These are phyloP conservation scores for Ancistrus triradiatus DNA, from an alignment of 2,113 vertebrate genomes.

Conservation along the genomic window DNA sequence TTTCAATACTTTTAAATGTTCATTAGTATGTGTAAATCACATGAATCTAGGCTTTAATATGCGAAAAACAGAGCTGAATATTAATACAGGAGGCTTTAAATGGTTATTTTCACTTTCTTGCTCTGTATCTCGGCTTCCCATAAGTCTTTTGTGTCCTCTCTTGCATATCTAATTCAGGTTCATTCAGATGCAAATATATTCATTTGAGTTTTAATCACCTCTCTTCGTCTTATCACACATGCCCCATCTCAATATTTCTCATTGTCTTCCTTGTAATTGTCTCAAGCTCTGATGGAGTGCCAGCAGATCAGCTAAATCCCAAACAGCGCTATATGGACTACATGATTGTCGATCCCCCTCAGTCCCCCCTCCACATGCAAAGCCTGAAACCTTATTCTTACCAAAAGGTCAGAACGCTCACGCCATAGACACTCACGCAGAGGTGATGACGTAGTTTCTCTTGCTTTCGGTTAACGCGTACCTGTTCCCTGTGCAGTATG, in stretches of 20 bases:
- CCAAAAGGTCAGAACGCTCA: slow-evolving; percentile 69
- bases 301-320: slow-evolving; percentile 40
- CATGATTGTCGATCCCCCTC: slow-evolving; percentile 71
- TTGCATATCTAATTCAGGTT: too few species aligned
- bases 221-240: not conserved
- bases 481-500: slow-evolving; percentile 63
- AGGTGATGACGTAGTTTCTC: not conserved
- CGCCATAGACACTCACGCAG: too few species aligned
- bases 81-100: too few species aligned
- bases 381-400: slow-evolving; percentile 78
- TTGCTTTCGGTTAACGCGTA: slow-evolving; percentile 5
- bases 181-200: not conserved
- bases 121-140: too few species aligned
- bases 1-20: too few species aligned
- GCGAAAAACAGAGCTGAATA: too few species aligned
- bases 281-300: slow-evolving; percentile 23
- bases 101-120: too few species aligned
- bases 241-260: not conserved
- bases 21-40: too few species aligned
- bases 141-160: too few species aligned
- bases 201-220: not conserved
- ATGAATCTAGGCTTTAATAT: too few species aligned
- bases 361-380: slow-evolving; percentile 71
- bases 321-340: slow-evolving; percentile 79
- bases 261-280: not conserved